phyloP scores from a whole-genome alignment of 2,888 invertebrate genomes.

The Epinotia demarniana region DNA sequence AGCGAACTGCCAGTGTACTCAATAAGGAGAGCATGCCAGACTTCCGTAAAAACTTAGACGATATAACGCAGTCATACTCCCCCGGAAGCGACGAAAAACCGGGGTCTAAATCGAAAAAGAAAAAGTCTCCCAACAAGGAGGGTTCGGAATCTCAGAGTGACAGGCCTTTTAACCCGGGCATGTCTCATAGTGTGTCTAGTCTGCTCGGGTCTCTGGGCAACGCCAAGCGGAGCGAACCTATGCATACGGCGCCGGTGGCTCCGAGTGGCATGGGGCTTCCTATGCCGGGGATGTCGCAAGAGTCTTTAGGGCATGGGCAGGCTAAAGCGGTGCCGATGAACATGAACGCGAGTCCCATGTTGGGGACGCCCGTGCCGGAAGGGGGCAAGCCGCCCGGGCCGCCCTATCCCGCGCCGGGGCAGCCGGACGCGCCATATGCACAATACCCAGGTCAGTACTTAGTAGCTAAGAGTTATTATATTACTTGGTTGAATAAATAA shows the following conservation, averaged over 20 bases:
- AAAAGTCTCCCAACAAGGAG: constrained; percentile 74
- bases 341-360: constrained; percentile 61
- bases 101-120: constrained; percentile 71
- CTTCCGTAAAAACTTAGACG: constrained; percentile 78
- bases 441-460: constrained; percentile 77
- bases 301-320: constrained; percentile 48
- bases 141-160: constrained; percentile 63
- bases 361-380: constrained; percentile 59
- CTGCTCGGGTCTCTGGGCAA: constrained; percentile 62
- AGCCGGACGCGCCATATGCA: constrained; percentile 68
- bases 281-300: constrained; percentile 49
- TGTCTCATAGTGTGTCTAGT: constrained; percentile 80
- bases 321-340: constrained; percentile 53
- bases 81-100: constrained; percentile 72
- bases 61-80: constrained; percentile 81
- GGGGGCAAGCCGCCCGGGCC: constrained; percentile 57
- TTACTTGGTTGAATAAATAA: neutral
- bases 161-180: constrained; percentile 56
- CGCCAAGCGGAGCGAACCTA: constrained; percentile 55
- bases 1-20: constrained; percentile 74
- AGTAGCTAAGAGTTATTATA: neutral
- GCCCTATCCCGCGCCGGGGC: constrained; percentile 60
- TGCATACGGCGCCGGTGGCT: constrained; percentile 53
- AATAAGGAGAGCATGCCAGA: constrained; percentile 79
- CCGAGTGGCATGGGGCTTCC: constrained; percentile 56